A percentile compares a stretch with the other conserved stretches of the same genome.
Conservation (phyloP, 1,140 invertebrate species). For the Hycleus phaleratus region DNA sequence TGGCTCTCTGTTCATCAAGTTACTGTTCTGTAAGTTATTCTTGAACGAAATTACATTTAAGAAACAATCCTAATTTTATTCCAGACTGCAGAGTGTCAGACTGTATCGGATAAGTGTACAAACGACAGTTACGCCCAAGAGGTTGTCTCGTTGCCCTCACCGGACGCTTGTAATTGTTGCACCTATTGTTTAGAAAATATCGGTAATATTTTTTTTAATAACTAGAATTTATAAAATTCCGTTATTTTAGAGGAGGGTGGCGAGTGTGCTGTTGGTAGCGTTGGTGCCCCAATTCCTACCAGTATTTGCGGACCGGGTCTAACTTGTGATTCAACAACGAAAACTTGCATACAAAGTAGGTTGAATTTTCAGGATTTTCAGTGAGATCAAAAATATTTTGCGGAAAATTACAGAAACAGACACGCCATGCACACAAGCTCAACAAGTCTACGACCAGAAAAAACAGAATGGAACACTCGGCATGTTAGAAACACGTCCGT, state of each 20-base stretch:
- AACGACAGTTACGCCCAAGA: constrained; percentile 45
- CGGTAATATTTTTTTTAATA: constrained; percentile 28
- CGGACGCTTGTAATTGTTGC: constrained; percentile 52
- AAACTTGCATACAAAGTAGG: constrained; percentile 27
- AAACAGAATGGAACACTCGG: constrained; percentile 32
- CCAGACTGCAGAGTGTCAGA: constrained; percentile 28
- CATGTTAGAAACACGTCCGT: constrained; percentile 40
- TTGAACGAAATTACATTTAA: too few species aligned
- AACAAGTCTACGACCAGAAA: constrained; percentile 35
- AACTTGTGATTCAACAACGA: constrained; percentile 27
- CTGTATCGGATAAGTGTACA: constrained; percentile 37
- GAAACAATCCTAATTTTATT: not conserved
- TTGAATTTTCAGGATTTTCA: not conserved
- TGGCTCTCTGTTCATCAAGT: not conserved
- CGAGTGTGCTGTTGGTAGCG: constrained; percentile 36
- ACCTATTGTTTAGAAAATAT: constrained; percentile 47
- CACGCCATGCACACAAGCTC: constrained; percentile 35
- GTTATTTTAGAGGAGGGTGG: constrained; percentile 32
- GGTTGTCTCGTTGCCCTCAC: constrained; percentile 43
- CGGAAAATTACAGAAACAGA: constrained; percentile 2
- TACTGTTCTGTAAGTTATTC: constrained; percentile 2
- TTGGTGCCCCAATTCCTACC: constrained; percentile 27
- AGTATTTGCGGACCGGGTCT: constrained; percentile 42
- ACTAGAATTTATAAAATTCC: not conserved
- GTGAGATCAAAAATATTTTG: too few species aligned